Conservation (phyloP, 2,113 vertebrate genomes). For the Pungitius pungitius region DNA sequence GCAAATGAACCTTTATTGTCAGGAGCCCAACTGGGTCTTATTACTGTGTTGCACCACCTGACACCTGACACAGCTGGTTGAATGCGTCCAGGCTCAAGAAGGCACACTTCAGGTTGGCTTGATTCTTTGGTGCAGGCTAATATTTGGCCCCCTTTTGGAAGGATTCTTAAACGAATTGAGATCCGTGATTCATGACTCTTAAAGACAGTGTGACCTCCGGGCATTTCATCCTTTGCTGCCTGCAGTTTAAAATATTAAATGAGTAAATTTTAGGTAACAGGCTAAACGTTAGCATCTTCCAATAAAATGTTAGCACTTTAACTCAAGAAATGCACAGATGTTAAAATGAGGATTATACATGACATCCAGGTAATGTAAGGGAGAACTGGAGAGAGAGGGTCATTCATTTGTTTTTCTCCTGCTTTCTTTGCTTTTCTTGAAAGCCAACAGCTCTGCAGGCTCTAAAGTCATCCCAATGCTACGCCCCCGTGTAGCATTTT, state of each 20-base stretch:
- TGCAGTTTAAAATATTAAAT: background rate
- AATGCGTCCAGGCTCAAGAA: background rate
- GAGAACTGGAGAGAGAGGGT: background rate
- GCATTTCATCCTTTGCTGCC: background rate
- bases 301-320: background rate
- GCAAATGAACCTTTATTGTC: background rate
- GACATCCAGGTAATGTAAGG: background rate
- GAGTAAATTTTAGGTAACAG: background rate
- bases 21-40: slow-evolving; percentile 12
- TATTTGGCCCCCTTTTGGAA: background rate
- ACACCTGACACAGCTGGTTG: background rate
- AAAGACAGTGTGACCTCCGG: background rate
- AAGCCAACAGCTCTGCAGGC: background rate
- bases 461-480: background rate
- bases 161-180: background rate
- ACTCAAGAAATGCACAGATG: background rate
- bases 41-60: background rate
- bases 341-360: background rate
- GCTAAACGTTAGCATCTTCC: background rate
- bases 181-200: background rate
- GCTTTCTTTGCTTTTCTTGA: background rate
- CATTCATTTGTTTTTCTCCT: background rate
- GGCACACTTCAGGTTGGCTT: background rate
- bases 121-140: background rate
- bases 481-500: background rate